Base-by-base conservation (phyloP, 2,113 vertebrate species). In the Boleophthalmus pectinirostris region DNA sequence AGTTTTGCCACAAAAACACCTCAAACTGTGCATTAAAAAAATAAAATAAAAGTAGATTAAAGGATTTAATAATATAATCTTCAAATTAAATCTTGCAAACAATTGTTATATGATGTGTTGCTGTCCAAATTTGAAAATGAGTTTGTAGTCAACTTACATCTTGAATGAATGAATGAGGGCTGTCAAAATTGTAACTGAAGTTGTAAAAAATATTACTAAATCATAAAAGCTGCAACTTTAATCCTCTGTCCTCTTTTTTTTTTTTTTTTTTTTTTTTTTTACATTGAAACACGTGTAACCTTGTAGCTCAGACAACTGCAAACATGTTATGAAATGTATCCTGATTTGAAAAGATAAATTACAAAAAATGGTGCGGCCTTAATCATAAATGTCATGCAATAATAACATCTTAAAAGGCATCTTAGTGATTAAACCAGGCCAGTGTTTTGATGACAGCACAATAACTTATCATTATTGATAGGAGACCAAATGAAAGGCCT, bases 1-100 rank as follows among this genome's bases (percentile, higher is more conserved):
- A 80, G 79, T 85, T 86, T 88, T 86, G 82, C 79, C 76, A 82
- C 61, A 82, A 73, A 79, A 54, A 21, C n/a, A 53, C 7, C 20
- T 10, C 20, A 54, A 8, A 21, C n/a, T 54, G 51, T 51, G 18
- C 47, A 51, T 20, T 20, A 38, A 38, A 38, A 6, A 38, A 43
- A 43, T 8, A 43, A 11, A 43, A 43, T 43, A 15, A 47, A 47
- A 47, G 1, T 13, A 47, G 1, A 47, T 47, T 1, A 11, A 46
- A 46, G 45, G 45, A 46, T 15, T 12, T 16, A 47, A 47, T 12
- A 14, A 47, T 47, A 3, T 16, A 14, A 10, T 1, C 38, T 43
- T 43, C 38, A 10, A 9, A 43, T 43, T 0, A 9, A 10, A 43
- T 43, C 38, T 43, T 43, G 38, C 38, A 43, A 43, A 43, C 38